Conservation (phyloP, 2,888 invertebrate species). For the Ischnura elegans region DNA sequence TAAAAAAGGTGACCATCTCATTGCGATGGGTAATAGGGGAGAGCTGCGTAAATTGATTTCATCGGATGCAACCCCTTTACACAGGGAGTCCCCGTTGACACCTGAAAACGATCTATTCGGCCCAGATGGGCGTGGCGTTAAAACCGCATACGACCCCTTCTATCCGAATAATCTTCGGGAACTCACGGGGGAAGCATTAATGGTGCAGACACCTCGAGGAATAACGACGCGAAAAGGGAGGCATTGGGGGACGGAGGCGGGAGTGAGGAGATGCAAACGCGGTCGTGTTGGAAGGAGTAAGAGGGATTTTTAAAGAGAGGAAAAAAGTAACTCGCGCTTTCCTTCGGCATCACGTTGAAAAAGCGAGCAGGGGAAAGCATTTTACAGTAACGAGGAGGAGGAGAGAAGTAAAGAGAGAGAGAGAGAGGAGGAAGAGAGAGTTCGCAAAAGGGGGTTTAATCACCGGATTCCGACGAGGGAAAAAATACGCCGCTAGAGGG, state of each 20-base stretch:
- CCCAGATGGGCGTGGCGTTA: not conserved
- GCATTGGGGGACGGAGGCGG: too few species aligned
- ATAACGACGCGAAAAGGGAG: not conserved
- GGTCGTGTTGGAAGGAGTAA: not conserved
- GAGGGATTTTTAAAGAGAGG: not conserved
- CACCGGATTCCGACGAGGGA: not conserved
- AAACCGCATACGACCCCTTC: not conserved
- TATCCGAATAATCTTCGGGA: conserved; percentile 7
- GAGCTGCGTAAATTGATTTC: too few species aligned
- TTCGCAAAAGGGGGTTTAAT: conserved; percentile 20
- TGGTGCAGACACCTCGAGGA: not conserved
- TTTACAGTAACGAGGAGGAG: not conserved
- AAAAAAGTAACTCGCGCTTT: too few species aligned
- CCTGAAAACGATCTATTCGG: not conserved
- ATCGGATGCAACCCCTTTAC: not conserved
- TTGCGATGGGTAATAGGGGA: too few species aligned
- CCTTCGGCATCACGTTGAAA: too few species aligned
- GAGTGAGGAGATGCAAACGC: not conserved
- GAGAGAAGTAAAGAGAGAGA: too few species aligned
- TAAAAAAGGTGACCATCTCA: too few species aligned
- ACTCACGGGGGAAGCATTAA: not conserved
- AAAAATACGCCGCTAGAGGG: not conserved
- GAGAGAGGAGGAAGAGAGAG: not conserved
- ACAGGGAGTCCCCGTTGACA: not conserved
- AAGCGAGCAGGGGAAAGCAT: not conserved